phyloP scores from a whole-genome alignment of 2,797 vertebrate genomes.

The Myotis findleyi region DNA sequence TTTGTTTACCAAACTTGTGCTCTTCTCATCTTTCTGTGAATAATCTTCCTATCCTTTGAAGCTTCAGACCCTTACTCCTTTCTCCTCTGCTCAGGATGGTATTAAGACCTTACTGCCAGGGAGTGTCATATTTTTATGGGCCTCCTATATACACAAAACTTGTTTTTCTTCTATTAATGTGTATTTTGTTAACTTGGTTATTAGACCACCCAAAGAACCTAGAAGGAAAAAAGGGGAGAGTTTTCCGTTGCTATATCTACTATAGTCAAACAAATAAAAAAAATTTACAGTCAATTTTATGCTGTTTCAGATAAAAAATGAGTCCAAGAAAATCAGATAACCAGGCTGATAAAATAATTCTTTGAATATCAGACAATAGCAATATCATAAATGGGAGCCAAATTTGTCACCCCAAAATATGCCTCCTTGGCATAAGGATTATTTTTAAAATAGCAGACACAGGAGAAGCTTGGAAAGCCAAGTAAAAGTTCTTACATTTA shows the following conservation, averaged over 20 bases:
- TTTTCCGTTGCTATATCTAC: background rate
- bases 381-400: background rate
- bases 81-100: background rate
- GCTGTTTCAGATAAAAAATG: background rate
- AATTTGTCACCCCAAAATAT: background rate
- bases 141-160: background rate
- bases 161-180: background rate
- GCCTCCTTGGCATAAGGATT: background rate
- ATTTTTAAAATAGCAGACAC: background rate
- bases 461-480: background rate
- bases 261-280: background rate
- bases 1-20: background rate
- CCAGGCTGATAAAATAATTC: background rate
- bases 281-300: background rate
- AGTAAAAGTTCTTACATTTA: background rate
- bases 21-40: background rate
- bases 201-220: background rate
- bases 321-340: background rate
- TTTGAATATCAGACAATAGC: background rate
- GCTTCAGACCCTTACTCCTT: background rate
- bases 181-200: background rate
- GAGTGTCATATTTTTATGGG: background rate
- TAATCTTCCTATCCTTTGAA: background rate
- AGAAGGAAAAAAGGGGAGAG: background rate
- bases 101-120: background rate